A percentile compares a stretch with the other conserved stretches of the same genome.
Evolutionary conservation across 2,888 invertebrate species (phyloP).

Genomic region (Itoplectis maculator): DNA sequence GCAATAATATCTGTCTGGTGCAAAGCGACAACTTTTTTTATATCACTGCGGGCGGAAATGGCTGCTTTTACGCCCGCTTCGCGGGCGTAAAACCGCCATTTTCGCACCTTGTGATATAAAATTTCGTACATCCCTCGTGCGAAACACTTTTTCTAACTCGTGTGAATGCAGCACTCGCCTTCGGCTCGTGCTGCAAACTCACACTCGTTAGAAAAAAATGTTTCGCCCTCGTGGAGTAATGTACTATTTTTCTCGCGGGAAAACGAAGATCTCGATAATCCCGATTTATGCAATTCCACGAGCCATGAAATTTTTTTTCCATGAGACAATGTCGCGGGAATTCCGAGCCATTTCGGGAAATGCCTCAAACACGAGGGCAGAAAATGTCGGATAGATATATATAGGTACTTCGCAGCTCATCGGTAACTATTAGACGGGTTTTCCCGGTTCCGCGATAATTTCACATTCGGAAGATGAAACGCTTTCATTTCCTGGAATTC

Average conservation of each 20-base stretch:
- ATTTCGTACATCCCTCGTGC: no score
- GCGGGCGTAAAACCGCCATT: no score
- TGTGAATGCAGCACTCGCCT: no score
- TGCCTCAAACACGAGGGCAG: constrained; percentile 20
- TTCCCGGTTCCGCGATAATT: constrained; percentile 67
- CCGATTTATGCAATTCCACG: background rate
- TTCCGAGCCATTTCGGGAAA: background rate
- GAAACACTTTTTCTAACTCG: no score
- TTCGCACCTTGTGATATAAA: no score
- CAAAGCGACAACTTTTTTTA: background rate
- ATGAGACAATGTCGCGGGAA: background rate
- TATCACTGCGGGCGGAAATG: no score
- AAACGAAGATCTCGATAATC: background rate
- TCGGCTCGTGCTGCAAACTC: no score
- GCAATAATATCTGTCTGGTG: no score
- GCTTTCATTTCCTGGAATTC: constrained; percentile 74
- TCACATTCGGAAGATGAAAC: constrained; percentile 74
- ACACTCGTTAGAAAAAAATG: no score
- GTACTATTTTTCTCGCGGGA: background rate
- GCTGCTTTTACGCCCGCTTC: no score
- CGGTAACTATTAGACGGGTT: constrained; percentile 70
- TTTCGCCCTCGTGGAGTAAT: background rate
- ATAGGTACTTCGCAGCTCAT: constrained; percentile 67
- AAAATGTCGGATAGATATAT: constrained; percentile 21
- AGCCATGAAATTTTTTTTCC: background rate